Base-by-base conservation (phyloP, 2,797 vertebrate species). In the Moxostoma hubbsi region DNA sequence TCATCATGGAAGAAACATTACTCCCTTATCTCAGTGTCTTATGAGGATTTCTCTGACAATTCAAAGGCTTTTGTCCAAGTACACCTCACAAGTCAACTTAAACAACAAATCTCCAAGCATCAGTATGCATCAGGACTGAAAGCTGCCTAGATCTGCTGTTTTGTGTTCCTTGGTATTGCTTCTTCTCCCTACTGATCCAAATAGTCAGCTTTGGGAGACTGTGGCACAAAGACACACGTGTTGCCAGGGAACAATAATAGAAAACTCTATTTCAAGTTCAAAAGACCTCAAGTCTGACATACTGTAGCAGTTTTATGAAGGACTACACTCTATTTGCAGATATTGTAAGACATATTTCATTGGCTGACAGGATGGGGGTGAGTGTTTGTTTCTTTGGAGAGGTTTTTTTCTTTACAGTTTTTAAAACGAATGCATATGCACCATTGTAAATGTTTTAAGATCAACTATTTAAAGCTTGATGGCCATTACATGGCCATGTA, bases 141-240 rank as follows among this genome's bases (percentile, higher is more conserved):
- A 90, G 90, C 90, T 91, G 87, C 88, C 87, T 87, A 89, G 89
- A 91, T 92, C 90, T 92, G 87, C 87, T 91, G 88, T 93, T 93
- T 89, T 90, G 90, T 90, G 91, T 90, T 92, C 89, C 87, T 92
- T 88, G 90, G 89, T 90, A 93, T 88, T 88, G 89, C 86, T 89
- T 85, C 90, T 88, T 91, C 90, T 91, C 89, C 90, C 87, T 87
- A 90, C 92, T 88, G 90, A 92, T 92, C 88, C 89, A 92, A 92
- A 91, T 85, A 91, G 88, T 91, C 91, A 92, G 88, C 90, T 91
- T 89, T 90, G 90, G 89, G 90, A 91, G 89, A 85, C 85, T 79
- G 84, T 91, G 90, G 89, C 88, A 88, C 90, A 91, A 88, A 89
- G 85, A 89, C 85, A 70, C 87, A 86, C 85, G 91, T 87, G 90